Percentiles rank a stretch among this genome's conserved stretches.
These are phyloP conservation scores for Clarias platycephalus DNA, from an alignment of 2,797 vertebrate genomes.

Conservation along the genomic window DNA sequence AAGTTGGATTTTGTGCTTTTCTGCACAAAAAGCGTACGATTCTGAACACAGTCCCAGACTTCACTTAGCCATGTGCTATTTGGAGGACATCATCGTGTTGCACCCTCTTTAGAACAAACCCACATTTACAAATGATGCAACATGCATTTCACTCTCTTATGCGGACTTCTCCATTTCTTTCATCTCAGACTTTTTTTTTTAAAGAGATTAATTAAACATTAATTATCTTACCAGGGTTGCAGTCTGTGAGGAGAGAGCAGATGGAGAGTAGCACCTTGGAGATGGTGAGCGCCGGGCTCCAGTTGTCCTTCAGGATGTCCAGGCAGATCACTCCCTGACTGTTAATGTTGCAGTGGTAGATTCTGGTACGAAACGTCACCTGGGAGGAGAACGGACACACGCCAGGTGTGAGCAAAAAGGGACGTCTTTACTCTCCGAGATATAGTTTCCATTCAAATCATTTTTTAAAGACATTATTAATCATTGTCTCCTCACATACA, in stretches of 20 bases:
- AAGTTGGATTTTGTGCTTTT: no score
- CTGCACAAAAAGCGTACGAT: no score
- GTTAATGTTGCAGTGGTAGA: slow-evolving; percentile 93
- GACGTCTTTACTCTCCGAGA: no score
- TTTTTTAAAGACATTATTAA: no score
- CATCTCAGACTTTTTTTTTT: no score
- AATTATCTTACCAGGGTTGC: no score
- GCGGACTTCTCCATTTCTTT: not conserved
- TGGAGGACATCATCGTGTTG: not conserved
- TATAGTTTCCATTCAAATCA: not conserved
- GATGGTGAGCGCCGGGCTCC: no score
- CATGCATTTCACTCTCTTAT: not conserved
- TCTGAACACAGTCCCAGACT: no score
- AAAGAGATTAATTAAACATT: slow-evolving; percentile 46
- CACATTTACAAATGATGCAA: not conserved
- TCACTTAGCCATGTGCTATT: not conserved
- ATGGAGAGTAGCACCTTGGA: slow-evolving; percentile 75
- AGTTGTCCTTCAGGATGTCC: slow-evolving; percentile 80
- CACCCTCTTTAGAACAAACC: not conserved
- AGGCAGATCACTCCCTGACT: slow-evolving; percentile 91
- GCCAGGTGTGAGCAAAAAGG: not conserved
- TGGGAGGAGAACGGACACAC: slow-evolving; percentile 33
- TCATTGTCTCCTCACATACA: no score
- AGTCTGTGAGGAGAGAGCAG: slow-evolving; percentile 72
- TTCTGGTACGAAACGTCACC: slow-evolving; percentile 79